Evolutionary conservation across 2,797 vertebrate genomes (phyloP).

Genomic region (Rhinoraja longicauda): DNA sequence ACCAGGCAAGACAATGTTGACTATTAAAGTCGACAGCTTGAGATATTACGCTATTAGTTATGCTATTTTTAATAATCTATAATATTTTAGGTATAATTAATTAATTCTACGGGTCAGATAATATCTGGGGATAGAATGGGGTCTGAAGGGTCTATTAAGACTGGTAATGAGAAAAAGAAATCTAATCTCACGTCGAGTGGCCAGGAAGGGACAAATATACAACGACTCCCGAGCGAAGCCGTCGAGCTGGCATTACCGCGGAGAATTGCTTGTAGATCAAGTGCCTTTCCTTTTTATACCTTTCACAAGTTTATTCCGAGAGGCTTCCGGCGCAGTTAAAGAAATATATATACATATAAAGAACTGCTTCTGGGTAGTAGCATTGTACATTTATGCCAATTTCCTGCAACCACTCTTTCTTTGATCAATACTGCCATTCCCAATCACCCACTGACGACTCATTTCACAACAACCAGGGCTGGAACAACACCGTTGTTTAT

Average conservation of each 20-base stretch:
- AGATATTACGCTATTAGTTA: constrained; percentile 99
- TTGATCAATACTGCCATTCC: constrained; percentile 8
- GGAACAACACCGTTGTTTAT: not conserved
- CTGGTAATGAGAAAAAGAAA: constrained; percentile 84
- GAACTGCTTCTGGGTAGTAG: not conserved
- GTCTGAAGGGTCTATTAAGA: constrained; percentile 85
- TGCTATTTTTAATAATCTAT: constrained; percentile 99
- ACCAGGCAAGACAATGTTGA: constrained; percentile 97
- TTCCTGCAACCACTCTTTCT: not conserved
- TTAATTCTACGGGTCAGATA: constrained; percentile 99
- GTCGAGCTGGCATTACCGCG: not conserved
- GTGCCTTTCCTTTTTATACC: not conserved
- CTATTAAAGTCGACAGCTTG: constrained; percentile 99
- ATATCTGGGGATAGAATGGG: constrained; percentile 81
- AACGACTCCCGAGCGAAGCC: constrained; percentile 50
- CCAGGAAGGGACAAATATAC: constrained; percentile 65
- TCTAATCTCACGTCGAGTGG: constrained; percentile 73
- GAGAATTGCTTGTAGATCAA: not conserved
- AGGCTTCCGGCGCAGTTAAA: not conserved
- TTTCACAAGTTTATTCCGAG: constrained; percentile 22
- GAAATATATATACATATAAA: not conserved
- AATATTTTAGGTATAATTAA: constrained; percentile 98
- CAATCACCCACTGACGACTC: not conserved
- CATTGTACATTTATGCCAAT: not conserved
- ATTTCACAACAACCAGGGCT: not conserved